Percentiles rank a stretch among this genome's conserved stretches.
Evolutionary conservation across 2,113 vertebrate species (phyloP).

Genomic region (Ptilonorhynchus violaceus): DNA sequence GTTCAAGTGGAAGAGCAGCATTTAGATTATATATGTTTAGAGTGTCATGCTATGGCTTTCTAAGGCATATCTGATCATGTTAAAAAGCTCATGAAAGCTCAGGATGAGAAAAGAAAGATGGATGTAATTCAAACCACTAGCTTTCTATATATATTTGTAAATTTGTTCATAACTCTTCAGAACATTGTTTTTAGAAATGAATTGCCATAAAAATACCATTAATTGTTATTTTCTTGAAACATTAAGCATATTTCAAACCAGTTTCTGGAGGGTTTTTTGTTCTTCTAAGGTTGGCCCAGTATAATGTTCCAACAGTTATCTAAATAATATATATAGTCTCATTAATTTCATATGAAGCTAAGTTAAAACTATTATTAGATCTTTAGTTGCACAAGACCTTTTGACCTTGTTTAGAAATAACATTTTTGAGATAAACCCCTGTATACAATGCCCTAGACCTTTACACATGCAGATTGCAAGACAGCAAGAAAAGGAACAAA

Average conservation of each 20-base stretch:
- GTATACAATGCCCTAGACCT: not conserved
- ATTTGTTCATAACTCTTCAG: not conserved
- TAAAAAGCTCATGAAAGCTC: not conserved
- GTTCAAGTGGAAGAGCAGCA: constrained; percentile 7
- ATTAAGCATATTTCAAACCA: not conserved
- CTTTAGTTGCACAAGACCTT: not conserved
- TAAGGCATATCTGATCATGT: not conserved
- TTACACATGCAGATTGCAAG: not conserved
- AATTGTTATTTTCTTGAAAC: not conserved
- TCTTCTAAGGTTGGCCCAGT: not conserved
- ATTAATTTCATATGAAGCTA: not conserved
- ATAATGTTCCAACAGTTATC: not conserved
- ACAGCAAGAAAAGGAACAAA: not conserved
- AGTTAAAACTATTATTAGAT: not conserved
- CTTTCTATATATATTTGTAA: not conserved
- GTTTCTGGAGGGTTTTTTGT: not conserved
- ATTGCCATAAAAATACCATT: not conserved
- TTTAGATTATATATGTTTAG: not conserved
- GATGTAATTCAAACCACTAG: not conserved
- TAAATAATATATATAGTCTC: not conserved
- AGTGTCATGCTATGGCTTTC: not conserved
- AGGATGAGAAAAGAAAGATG: not conserved
- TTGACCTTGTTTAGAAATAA: not conserved
- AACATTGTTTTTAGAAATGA: not conserved
- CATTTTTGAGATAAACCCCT: not conserved